phyloP scores from a whole-genome alignment of 2,797 vertebrate species.

The Argya squamiceps region DNA sequence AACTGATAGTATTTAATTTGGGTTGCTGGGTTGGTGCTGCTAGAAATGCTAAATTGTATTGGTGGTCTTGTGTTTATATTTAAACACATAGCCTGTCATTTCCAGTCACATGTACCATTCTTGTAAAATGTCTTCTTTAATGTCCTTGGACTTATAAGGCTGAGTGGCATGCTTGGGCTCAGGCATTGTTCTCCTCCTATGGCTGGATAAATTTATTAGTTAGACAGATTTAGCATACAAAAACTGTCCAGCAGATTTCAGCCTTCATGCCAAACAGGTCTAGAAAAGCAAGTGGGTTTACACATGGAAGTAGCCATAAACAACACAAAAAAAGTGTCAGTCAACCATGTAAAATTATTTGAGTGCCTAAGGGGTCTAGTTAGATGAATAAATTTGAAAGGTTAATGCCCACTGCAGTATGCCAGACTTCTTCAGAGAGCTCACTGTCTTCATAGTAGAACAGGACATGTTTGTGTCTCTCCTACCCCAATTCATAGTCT shows the following conservation, averaged over 20 bases:
- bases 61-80: not conserved
- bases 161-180: not conserved
- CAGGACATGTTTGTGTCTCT: not conserved
- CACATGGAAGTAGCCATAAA: not conserved
- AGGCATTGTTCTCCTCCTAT: not conserved
- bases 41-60: not conserved
- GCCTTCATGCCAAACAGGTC: not conserved
- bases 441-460: not conserved
- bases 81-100: not conserved
- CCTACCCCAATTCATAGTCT: not conserved
- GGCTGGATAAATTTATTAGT: not conserved
- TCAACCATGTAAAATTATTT: not conserved
- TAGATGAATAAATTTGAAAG: not conserved
- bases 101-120: not conserved
- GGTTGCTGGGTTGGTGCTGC: not conserved
- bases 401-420: not conserved
- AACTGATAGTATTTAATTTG: not conserved
- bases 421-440: not conserved
- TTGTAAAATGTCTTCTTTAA: not conserved
- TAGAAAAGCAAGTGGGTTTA: not conserved
- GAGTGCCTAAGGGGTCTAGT: not conserved
- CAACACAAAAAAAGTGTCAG: not conserved
- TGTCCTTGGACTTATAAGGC: not conserved
- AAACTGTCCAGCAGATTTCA: not conserved
- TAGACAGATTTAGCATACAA: not conserved